A percentile compares a stretch with the other conserved stretches of the same genome.
Evolutionary conservation across 2,797 vertebrate genomes (phyloP).

Genomic region (Amazonetta brasiliensis): DNA sequence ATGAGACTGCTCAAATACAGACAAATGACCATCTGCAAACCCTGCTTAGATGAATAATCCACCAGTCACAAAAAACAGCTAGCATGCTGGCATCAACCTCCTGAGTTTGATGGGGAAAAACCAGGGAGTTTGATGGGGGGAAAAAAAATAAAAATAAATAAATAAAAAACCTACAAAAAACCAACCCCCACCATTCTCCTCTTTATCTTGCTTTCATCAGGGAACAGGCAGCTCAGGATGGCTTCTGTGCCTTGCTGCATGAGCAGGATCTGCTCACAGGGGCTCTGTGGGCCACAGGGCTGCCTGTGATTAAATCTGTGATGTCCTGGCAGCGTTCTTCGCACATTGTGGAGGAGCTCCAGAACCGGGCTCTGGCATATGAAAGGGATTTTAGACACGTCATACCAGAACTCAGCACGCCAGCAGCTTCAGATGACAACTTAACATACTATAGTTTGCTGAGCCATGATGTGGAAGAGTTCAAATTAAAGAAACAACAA

Average conservation of each 20-base stretch:
- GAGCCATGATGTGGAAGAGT: neutral
- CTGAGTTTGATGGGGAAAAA: neutral
- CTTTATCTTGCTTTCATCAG: fast-evolving
- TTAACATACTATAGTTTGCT: neutral
- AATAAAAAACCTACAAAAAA: neutral
- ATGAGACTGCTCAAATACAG: fast-evolving
- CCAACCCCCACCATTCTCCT: fast-evolving
- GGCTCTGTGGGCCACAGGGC: neutral
- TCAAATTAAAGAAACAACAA: too few relatives aligned
- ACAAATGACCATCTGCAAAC: fast-evolving
- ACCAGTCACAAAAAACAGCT: too few relatives aligned
- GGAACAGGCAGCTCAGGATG: neutral
- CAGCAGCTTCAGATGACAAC: fast-evolving
- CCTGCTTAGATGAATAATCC: fast-evolving
- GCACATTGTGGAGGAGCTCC: fast-evolving
- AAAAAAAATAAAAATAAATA: too few relatives aligned
- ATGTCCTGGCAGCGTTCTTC: fast-evolving
- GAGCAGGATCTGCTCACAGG: fast-evolving
- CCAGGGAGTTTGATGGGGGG: too few relatives aligned
- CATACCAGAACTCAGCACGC: neutral
- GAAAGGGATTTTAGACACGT: neutral
- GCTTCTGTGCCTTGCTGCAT: fast-evolving
- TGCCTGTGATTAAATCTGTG: fast-evolving
- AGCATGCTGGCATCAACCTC: too few relatives aligned
- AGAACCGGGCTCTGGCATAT: fast-evolving